Evolutionary conservation across 1,140 invertebrate genomes (phyloP).

Genomic region (Muscidifurax raptorellus): DNA sequence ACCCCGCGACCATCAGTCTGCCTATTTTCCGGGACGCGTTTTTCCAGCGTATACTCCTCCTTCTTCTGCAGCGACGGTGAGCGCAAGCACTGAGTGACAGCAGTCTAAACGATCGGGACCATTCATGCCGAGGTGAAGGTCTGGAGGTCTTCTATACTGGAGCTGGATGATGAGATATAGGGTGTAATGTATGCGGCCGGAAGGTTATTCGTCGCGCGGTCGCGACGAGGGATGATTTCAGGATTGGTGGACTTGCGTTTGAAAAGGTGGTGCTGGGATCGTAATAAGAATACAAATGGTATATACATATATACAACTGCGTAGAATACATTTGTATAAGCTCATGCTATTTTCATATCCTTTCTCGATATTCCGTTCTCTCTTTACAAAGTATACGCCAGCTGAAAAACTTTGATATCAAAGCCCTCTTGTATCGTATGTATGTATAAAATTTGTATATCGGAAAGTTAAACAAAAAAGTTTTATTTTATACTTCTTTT

Average conservation of each 20-base stretch:
- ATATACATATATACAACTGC: no score
- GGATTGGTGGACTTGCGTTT: neutral
- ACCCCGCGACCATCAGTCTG: neutral
- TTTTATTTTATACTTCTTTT: neutral
- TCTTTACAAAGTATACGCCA: no score
- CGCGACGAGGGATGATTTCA: neutral
- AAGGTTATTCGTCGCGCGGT: neutral
- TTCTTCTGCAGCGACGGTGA: neutral
- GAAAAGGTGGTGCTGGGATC: neutral
- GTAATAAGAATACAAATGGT: neutral
- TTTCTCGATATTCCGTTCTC: no score
- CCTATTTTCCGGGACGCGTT: constrained; percentile 35
- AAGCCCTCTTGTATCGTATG: no score
- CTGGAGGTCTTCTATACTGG: neutral
- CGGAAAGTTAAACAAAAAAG: neutral
- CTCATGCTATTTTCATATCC: no score
- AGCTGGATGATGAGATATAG: neutral
- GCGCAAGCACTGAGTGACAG: neutral
- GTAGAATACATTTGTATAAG: no score
- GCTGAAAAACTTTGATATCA: no score
- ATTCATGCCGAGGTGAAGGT: neutral
- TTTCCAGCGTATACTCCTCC: neutral
- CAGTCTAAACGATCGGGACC: constrained; percentile 3
- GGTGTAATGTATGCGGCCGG: neutral
- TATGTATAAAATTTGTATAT: no score